A percentile compares a stretch with the other conserved stretches of the same genome.
phyloP scores from a whole-genome alignment of 2,797 vertebrate species.

The Morelia viridis region DNA sequence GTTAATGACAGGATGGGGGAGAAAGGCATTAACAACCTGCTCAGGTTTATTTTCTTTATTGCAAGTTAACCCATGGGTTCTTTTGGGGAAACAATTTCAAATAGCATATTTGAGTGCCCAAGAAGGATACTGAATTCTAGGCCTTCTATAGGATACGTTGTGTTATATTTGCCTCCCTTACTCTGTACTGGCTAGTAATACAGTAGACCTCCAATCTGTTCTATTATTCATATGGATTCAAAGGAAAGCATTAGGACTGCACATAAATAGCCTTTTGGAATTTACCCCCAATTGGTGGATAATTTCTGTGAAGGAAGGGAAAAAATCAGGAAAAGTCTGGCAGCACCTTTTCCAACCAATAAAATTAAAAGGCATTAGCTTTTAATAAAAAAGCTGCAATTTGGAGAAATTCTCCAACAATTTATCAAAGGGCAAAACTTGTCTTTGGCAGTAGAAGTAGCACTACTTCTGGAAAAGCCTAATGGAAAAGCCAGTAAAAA shows the following conservation, averaged over 20 bases:
- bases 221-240: not conserved
- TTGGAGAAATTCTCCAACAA: not conserved
- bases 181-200: not conserved
- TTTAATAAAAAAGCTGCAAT: not conserved
- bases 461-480: not conserved
- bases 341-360: not conserved
- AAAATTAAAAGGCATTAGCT: not conserved
- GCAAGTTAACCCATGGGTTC: constrained; percentile 42
- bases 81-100: constrained; percentile 46
- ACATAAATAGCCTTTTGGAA: not conserved
- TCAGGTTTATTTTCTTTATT: constrained; percentile 49
- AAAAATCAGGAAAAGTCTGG: not conserved
- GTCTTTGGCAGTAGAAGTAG: not conserved
- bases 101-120: constrained; percentile 16
- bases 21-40: constrained; percentile 14
- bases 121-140: not conserved
- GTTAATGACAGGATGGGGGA: constrained; percentile 43
- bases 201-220: not conserved
- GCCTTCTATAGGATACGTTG: not conserved
- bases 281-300: not conserved
- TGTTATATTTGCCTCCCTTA: not conserved
- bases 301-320: not conserved
- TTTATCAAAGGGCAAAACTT: not conserved
- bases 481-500: not conserved
- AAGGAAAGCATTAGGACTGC: not conserved